These are phyloP conservation scores for Pteropus alecto DNA, from an alignment of 2,113 vertebrate genomes.

Conservation along the genomic window DNA sequence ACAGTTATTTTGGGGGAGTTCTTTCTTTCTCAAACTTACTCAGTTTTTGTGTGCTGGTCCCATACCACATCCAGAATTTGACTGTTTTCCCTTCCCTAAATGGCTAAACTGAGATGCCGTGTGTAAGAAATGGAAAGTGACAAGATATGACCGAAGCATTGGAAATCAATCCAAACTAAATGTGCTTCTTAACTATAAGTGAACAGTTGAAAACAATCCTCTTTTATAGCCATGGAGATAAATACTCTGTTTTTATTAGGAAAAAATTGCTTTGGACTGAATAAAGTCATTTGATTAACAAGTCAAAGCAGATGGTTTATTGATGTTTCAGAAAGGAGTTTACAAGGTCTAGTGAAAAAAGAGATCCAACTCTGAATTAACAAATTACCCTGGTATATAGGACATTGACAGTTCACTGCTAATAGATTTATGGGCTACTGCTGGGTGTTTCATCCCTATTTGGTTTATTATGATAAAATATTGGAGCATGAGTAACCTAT, in stretches of 20 bases:
- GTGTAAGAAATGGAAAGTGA: constrained; percentile 98
- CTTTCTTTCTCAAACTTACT: constrained; percentile 61
- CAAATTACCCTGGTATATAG: constrained; percentile 84
- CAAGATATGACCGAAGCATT: constrained; percentile 98
- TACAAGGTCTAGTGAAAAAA: constrained; percentile 87
- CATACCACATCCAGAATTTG: constrained; percentile 69
- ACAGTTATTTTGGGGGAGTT: not conserved
- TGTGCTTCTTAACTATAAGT: constrained; percentile 99
- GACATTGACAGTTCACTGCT: constrained; percentile 86
- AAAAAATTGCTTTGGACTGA: constrained; percentile 90
- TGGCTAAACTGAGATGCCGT: constrained; percentile 96
- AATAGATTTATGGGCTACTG: constrained; percentile 87
- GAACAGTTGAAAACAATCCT: constrained; percentile 96
- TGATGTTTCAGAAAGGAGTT: constrained; percentile 88
- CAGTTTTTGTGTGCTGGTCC: constrained; percentile 40
- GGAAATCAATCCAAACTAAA: constrained; percentile 99
- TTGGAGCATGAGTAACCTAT: constrained; percentile 82
- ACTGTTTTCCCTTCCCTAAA: constrained; percentile 86
- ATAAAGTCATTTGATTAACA: constrained; percentile 90
- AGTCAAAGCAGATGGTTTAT: constrained; percentile 89
- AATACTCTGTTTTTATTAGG: constrained; percentile 90
- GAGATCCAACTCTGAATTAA: constrained; percentile 84
- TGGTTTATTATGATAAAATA: constrained; percentile 88
- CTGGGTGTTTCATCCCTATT: constrained; percentile 83
- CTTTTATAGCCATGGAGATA: constrained; percentile 89